Evolutionary conservation across 1,140 invertebrate species (phyloP).

Genomic region (Callitettix versicolor): DNA sequence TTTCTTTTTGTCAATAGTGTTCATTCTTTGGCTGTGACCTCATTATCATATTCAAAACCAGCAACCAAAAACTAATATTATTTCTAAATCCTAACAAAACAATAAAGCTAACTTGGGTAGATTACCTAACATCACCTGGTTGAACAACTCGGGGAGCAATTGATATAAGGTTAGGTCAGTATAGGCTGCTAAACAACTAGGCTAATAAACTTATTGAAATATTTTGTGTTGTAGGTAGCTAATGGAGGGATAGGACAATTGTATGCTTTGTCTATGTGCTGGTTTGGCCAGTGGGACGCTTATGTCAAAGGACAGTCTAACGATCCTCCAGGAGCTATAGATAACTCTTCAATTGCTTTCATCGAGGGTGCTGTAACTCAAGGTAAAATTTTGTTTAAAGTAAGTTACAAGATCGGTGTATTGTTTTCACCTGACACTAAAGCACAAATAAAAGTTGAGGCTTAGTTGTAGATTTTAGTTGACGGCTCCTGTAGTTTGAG

Average conservation of each 20-base stretch:
- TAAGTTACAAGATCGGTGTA: not conserved
- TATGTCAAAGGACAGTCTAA: slow-evolving; percentile 67
- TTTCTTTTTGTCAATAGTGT: no score
- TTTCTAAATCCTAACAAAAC: no score
- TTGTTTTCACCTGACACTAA: not conserved
- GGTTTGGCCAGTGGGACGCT: slow-evolving; percentile 83
- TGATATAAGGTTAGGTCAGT: no score
- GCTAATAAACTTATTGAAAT: no score
- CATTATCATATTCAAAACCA: no score
- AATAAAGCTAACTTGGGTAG: no score
- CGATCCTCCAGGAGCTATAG: slow-evolving; percentile 76
- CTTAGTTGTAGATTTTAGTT: not conserved
- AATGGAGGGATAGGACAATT: slow-evolving; percentile 39
- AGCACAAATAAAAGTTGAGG: not conserved
- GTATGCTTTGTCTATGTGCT: slow-evolving; percentile 76
- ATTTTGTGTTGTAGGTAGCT: no score
- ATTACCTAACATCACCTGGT: no score
- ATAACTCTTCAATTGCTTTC: slow-evolving; percentile 61
- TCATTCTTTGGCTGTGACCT: no score
- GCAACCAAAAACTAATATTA: no score
- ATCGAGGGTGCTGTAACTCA: slow-evolving; percentile 28
- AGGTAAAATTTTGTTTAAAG: not conserved
- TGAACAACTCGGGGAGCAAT: no score
- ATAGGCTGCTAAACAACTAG: no score
- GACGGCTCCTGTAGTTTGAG: not conserved